phyloP scores from a whole-genome alignment of 2,888 invertebrate genomes.

The Drosophila macrospina region DNA sequence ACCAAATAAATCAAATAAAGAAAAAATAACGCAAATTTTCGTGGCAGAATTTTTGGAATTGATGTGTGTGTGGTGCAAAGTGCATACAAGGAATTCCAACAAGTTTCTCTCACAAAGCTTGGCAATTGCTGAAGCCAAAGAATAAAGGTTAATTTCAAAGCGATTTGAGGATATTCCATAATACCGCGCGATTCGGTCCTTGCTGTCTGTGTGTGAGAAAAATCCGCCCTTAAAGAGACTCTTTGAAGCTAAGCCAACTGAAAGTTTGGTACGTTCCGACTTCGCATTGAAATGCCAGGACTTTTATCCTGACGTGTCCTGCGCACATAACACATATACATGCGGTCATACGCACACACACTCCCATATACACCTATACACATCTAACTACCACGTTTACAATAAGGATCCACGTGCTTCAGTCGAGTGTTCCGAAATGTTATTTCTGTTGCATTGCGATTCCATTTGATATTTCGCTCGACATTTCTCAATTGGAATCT shows the following conservation, averaged over 20 bases:
- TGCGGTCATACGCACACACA: conserved; percentile 22
- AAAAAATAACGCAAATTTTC: conserved; percentile 41
- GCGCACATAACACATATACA: conserved; percentile 60
- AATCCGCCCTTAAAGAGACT: conserved; percentile 70
- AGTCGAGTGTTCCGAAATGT: conserved; percentile 30
- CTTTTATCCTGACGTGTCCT: conserved; percentile 75
- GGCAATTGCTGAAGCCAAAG: conserved; percentile 21
- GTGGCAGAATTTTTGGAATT: conserved; percentile 19
- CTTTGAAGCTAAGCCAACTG: conserved; percentile 70
- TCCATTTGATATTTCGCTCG: conserved; percentile 3
- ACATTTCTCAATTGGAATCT: conserved; percentile 21
- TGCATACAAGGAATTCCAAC: conserved; percentile 44
- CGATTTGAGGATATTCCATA: conserved; percentile 24
- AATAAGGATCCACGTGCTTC: conserved; percentile 68
- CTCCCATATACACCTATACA: conserved; percentile 12
- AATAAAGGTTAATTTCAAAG: conserved; percentile 16
- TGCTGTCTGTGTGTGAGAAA: conserved; percentile 46
- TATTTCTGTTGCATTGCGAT: conserved; percentile 20
- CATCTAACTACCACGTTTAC: conserved; percentile 8
- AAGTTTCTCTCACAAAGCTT: conserved; percentile 31
- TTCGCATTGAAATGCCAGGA: conserved; percentile 30
- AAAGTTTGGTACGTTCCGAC: conserved; percentile 71
- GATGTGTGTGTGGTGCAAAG: conserved; percentile 30
- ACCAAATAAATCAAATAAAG: neutral
- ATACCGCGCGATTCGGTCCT: conserved; percentile 38